Base-by-base conservation (phyloP, 1,140 invertebrate species). In the Neodiprion fabricii region DNA sequence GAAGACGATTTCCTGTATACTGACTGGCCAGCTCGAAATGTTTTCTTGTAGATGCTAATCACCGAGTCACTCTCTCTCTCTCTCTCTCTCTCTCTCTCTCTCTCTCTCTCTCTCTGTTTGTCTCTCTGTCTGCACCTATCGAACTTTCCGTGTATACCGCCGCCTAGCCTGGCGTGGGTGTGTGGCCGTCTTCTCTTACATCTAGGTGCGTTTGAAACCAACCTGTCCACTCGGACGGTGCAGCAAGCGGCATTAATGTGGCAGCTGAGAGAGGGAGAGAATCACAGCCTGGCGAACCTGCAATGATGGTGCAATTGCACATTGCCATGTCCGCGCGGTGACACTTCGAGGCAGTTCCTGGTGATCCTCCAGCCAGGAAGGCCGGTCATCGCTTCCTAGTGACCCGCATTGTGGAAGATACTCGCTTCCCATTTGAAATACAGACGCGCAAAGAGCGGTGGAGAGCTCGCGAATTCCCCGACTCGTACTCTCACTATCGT, bases 271-370 rank as follows among this genome's bases (percentile, higher is more conserved):
- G n/a, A 61, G 11, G 11, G 53, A 12, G 53, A 61, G 9, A 14
- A 61, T 21, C 53, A 61, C 4, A 40, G 53, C n/a, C 53, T 61
- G 53, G 28, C 28, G 2, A 40, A 40, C 28, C 28, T 40, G 28
- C 53, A 61, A 61, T 61, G 53, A 61, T 61, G 53, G 53, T 61
- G 53, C 53, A 61, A 61, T 61, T 61, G 28, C 28, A 40, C 28
- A 5, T 40, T 4, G n/a, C 4, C n/a, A 17, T 40, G 28, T 61
- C 53, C 5, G 9, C n/a, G 11, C n/a, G 11, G n/a, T 17, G 28
- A 40, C 28, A 40, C 28, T 40, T 40, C 1, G 28, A 40, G 28
- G 28, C 11, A 61, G 53, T 61, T 61, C 53, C 53, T 61, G 53
- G 53, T 61, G 53, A 61, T 61, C 53, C 53, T 61, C 53, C 53